A percentile compares a stretch with the other conserved stretches of the same genome.
Conservation (phyloP, 2,888 invertebrate species). For the Phasia obesa region DNA sequence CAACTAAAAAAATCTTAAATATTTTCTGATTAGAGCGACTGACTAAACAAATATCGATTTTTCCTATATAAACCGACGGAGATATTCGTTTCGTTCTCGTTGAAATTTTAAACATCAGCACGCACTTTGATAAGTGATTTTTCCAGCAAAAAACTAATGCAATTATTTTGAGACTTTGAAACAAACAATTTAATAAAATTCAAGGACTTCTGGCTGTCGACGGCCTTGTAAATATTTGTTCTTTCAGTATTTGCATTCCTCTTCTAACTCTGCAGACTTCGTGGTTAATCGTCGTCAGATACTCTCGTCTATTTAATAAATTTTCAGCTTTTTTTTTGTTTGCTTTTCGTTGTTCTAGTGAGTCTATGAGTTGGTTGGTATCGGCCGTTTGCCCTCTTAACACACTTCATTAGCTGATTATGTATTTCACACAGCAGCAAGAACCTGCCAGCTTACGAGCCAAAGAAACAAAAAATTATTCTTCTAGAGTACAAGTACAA, state of each 20-base stretch:
- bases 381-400: constrained; percentile 79
- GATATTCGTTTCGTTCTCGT: not conserved
- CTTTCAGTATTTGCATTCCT: constrained; percentile 43
- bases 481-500: not conserved
- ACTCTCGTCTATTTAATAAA: constrained; percentile 59
- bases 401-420: constrained; percentile 79
- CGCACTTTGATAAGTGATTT: constrained; percentile 59
- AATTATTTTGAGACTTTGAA: constrained; percentile 59
- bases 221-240: constrained; percentile 61
- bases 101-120: constrained; percentile 43
- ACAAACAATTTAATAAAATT: constrained; percentile 66
- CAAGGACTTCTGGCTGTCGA: constrained; percentile 68
- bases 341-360: not conserved
- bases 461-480: constrained; percentile 29
- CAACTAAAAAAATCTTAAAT: not conserved
- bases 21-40: constrained; percentile 2
- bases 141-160: constrained; percentile 56
- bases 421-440: not conserved
- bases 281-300: constrained; percentile 69
- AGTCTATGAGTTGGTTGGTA: no score
- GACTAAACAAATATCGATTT: constrained; percentile 54
- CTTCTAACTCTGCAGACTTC: constrained; percentile 58
- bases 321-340: not conserved
- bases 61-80: constrained; percentile 43
- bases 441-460: not conserved